Percentiles rank a stretch among this genome's conserved stretches.
Conservation (phyloP, 2,113 vertebrate species). For the Clinocottus analis region DNA sequence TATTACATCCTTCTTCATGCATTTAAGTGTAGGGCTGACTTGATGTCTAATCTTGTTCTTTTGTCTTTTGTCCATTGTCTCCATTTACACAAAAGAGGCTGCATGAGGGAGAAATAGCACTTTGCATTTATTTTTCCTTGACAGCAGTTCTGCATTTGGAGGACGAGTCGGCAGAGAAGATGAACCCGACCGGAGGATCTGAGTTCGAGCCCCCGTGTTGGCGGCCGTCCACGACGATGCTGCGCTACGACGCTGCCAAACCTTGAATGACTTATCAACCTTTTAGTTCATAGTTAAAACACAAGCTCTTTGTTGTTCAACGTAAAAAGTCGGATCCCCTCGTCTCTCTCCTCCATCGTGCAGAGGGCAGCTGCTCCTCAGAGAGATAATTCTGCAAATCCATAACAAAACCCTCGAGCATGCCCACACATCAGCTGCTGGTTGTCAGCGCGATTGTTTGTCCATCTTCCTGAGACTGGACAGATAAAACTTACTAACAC, state of each 20-base stretch:
- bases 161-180: slow-evolving; percentile 24
- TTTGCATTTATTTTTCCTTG: slow-evolving; percentile 1
- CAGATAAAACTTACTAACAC: slow-evolving; percentile 16
- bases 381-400: slow-evolving; percentile 68
- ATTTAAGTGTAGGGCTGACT: slow-evolving; percentile 28
- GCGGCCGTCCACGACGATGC: slow-evolving; percentile 12
- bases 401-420: slow-evolving; percentile 57
- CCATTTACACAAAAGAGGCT: slow-evolving; percentile 23
- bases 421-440: slow-evolving; percentile 47
- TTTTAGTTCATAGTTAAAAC: slow-evolving; percentile 18
- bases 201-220: slow-evolving; percentile 18
- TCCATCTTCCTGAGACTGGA: slow-evolving; percentile 15
- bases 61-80: slow-evolving; percentile 34
- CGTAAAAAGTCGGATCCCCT: slow-evolving; percentile 47
- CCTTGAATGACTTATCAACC: slow-evolving; percentile 31
- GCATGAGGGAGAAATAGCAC: not conserved
- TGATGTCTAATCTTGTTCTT: slow-evolving; percentile 31
- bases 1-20: slow-evolving; percentile 17
- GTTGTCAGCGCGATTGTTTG: slow-evolving; percentile 45
- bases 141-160: slow-evolving; percentile 20
- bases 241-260: slow-evolving; percentile 28
- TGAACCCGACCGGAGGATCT: slow-evolving; percentile 11
- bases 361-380: slow-evolving; percentile 62
- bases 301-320: slow-evolving; percentile 44
- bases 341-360: slow-evolving; percentile 63